phyloP scores from a whole-genome alignment of 2,888 invertebrate species.

The Aporophyla lueneburgensis region DNA sequence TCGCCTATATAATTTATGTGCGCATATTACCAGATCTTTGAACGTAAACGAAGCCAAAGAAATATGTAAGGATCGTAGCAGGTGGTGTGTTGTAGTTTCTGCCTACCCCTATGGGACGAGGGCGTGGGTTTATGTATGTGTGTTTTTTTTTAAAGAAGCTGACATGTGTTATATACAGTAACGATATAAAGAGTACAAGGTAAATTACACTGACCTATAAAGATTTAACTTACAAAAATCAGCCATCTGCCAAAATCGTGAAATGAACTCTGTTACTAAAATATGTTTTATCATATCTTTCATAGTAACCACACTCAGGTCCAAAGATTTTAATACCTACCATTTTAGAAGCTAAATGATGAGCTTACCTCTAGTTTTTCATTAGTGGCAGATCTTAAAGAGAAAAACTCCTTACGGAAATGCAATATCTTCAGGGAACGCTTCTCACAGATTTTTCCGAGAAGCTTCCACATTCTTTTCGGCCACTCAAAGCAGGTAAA shows the following conservation, averaged over 20 bases:
- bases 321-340: constrained; percentile 16
- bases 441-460: constrained; percentile 28
- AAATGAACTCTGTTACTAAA: not conserved
- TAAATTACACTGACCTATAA: not conserved
- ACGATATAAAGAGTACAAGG: not conserved
- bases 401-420: constrained; percentile 40
- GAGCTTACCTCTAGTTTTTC: constrained; percentile 33
- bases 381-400: constrained; percentile 32
- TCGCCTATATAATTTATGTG: too few species aligned
- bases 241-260: not conserved
- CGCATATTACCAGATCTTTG: too few species aligned
- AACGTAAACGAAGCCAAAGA: too few species aligned
- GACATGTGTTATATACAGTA: not conserved
- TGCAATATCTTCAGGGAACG: constrained; percentile 50
- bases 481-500: constrained; percentile 44
- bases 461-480: constrained; percentile 48
- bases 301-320: not conserved
- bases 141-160: too few species aligned
- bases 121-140: too few species aligned
- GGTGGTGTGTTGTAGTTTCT: too few species aligned
- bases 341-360: constrained; percentile 5
- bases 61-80: too few species aligned
- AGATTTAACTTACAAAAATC: not conserved
- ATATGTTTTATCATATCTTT: constrained; percentile 1
- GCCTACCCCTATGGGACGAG: too few species aligned